Percentiles rank a stretch among this genome's conserved stretches.
Conservation (phyloP, 2,113 vertebrate species). For the Oxyruncus cristatus region DNA sequence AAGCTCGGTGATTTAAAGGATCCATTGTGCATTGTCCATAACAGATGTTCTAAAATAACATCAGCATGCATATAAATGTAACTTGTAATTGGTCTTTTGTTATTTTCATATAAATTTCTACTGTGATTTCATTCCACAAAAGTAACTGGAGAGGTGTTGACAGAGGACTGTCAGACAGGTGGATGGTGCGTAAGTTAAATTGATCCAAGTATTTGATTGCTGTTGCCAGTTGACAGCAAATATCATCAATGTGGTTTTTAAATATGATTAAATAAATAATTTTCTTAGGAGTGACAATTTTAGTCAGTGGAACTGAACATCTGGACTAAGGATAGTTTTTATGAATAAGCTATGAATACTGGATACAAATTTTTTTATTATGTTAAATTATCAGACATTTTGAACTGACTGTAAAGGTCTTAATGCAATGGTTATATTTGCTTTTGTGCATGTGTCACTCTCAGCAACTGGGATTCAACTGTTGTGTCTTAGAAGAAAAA, state of each 20-base stretch:
- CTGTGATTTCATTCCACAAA: neutral
- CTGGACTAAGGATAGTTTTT: neutral
- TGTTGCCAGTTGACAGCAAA: neutral
- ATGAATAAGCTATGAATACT: neutral
- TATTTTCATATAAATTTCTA: neutral
- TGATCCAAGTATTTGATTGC: neutral
- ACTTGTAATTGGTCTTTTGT: neutral
- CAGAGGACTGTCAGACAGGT: neutral
- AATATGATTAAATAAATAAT: neutral
- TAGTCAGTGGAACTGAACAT: neutral
- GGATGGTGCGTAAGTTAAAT: neutral
- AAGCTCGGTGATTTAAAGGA: neutral
- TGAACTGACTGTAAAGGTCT: neutral
- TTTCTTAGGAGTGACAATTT: neutral
- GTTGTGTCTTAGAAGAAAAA: neutral
- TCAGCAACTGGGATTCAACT: neutral
- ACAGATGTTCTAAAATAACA: conserved; percentile 30
- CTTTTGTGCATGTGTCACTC: neutral
- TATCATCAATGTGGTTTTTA: neutral
- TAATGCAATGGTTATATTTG: neutral
- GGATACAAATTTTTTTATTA: neutral
- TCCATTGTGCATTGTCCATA: conserved; percentile 7
- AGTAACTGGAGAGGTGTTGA: neutral
- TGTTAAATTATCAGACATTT: neutral
- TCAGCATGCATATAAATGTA: neutral